Conservation (phyloP, 2,888 invertebrate species). For the Callyntrura sp. region DNA sequence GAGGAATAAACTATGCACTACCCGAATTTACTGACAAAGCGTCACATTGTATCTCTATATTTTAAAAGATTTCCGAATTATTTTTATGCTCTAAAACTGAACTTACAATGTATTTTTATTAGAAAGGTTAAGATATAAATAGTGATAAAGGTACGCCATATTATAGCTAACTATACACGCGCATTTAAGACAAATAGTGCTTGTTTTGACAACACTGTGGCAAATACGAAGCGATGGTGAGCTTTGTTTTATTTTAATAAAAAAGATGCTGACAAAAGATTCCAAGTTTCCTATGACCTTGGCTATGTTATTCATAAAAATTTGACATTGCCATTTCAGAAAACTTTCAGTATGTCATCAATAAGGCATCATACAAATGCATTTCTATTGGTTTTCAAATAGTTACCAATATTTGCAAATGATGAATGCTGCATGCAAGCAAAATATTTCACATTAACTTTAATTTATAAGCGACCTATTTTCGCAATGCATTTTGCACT, state of each 20-base stretch:
- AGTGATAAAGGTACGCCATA: not conserved
- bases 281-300: conserved; percentile 40
- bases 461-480: too few species aligned
- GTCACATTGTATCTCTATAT: conserved; percentile 36
- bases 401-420: too few species aligned
- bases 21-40: not conserved
- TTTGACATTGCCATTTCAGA: too few species aligned
- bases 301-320: conserved; percentile 49
- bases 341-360: too few species aligned
- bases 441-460: too few species aligned
- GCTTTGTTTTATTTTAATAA: conserved; percentile 40
- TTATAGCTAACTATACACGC: not conserved
- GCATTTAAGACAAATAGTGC: not conserved
- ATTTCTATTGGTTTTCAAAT: too few species aligned
- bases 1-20: too few species aligned
- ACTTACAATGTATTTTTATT: too few species aligned
- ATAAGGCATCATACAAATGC: too few species aligned
- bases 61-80: conserved; percentile 33
- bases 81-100: not conserved
- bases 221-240: not conserved
- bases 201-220: conserved; percentile 1
- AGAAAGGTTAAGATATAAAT: too few species aligned
- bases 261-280: not conserved
- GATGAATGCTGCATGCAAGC: too few species aligned
- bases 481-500: too few species aligned